Conservation (phyloP, 2,888 invertebrate genomes). For the Tachina lurida region DNA sequence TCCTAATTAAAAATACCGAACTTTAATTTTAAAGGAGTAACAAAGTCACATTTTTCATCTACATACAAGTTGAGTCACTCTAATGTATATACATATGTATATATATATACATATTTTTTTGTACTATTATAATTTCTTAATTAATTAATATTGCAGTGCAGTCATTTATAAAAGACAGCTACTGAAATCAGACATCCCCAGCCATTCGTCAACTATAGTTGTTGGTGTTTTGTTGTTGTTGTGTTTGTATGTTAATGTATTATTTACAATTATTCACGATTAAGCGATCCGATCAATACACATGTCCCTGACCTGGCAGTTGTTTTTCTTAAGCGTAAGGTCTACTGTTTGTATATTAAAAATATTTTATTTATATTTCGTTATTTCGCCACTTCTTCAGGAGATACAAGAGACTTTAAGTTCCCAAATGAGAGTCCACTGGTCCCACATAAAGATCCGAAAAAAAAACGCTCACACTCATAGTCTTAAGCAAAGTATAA, state of each 20-base stretch:
- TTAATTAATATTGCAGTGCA: slow-evolving; percentile 65
- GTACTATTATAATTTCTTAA: slow-evolving; percentile 65
- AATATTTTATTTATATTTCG: too few relatives aligned
- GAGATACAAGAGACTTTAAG: too few relatives aligned
- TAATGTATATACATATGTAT: neutral
- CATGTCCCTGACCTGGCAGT: neutral
- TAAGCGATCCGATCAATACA: slow-evolving; percentile 27
- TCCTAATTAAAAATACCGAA: too few relatives aligned
- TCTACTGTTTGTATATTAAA: too few relatives aligned
- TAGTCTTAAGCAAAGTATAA: too few relatives aligned
- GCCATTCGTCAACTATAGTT: neutral
- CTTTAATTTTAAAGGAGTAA: too few relatives aligned
- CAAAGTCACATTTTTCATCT: too few relatives aligned
- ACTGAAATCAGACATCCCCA: slow-evolving; percentile 36
- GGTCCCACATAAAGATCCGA: too few relatives aligned
- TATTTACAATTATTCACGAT: slow-evolving; percentile 57
- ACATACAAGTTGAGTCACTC: too few relatives aligned
- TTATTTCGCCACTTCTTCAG: too few relatives aligned
- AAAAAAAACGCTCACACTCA: too few relatives aligned
- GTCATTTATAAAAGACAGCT: slow-evolving; percentile 3
- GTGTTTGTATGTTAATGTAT: slow-evolving; percentile 47
- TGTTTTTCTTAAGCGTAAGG: neutral
- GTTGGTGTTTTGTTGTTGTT: slow-evolving; percentile 2
- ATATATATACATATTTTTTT: neutral
- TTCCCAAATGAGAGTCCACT: too few relatives aligned